Evolutionary conservation across 2,888 invertebrate species (phyloP).

Genomic region (Patella depressa): DNA sequence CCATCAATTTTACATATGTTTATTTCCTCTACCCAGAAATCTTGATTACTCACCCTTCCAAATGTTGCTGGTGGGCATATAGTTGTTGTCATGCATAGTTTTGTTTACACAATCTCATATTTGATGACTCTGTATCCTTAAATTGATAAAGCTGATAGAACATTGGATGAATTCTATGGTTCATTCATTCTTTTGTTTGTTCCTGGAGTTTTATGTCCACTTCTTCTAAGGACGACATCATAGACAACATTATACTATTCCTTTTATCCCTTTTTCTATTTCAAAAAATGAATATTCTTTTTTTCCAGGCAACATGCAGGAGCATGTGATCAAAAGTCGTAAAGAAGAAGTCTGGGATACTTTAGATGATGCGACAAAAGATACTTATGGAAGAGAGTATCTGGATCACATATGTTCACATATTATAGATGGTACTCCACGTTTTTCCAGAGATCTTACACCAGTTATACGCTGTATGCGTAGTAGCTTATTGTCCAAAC

Average conservation of each 20-base stretch:
- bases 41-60: no score
- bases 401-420: slow-evolving; percentile 56
- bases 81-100: no score
- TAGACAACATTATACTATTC: background rate
- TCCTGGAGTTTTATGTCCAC: no score
- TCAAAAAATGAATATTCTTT: background rate
- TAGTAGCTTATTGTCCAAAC: slow-evolving; percentile 63
- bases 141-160: no score
- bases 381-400: slow-evolving; percentile 61
- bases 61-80: no score
- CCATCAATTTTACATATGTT: no score
- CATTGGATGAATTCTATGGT: no score
- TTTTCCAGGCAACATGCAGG: slow-evolving; percentile 54
- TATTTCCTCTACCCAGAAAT: no score
- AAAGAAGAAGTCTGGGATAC: slow-evolving; percentile 61
- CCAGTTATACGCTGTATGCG: slow-evolving; percentile 64
- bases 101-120: no score
- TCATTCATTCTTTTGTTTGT: no score
- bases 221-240: background rate
- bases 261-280: background rate
- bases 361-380: slow-evolving; percentile 52
- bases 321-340: slow-evolving; percentile 44
- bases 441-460: slow-evolving; percentile 60
- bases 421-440: slow-evolving; percentile 42
- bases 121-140: no score